Percentiles rank a stretch among this genome's conserved stretches.
phyloP scores from a whole-genome alignment of 2,888 invertebrate species.

The Ptychoptera contaminata region DNA sequence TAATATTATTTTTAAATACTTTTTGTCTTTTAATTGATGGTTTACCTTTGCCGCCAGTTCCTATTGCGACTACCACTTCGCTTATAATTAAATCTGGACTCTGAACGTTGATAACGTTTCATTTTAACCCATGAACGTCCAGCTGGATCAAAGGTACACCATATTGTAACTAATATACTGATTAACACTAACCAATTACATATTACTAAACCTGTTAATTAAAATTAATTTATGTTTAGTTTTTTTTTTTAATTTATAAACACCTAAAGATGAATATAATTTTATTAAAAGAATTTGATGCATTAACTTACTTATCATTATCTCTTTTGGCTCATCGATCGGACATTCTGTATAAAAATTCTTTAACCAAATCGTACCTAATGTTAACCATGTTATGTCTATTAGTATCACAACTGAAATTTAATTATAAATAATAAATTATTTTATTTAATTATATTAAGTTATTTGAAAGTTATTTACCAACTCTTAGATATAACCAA shows the following conservation, averaged over 20 bases:
- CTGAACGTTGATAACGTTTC: conserved; percentile 69
- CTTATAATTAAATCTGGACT: conserved; percentile 58
- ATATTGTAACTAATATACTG: conserved; percentile 57
- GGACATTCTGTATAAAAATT: conserved; percentile 51
- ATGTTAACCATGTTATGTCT: conserved; percentile 57
- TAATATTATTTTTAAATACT: background rate
- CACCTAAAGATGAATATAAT: background rate
- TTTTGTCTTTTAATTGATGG: conserved; percentile 1
- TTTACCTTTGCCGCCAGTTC: conserved; percentile 70
- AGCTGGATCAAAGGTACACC: conserved; percentile 79
- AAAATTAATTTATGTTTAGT: no score
- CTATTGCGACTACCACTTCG: conserved; percentile 59
- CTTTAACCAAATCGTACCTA: conserved; percentile 56
- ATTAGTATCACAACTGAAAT: conserved; percentile 53
- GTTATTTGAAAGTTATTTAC: conserved; percentile 33
- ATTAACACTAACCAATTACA: conserved; percentile 62
- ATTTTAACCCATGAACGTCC: conserved; percentile 81
- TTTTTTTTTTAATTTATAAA: no score
- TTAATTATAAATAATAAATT: background rate
- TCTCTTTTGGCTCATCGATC: conserved; percentile 51
- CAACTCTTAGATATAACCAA: conserved; percentile 58
- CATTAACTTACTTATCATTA: conserved; percentile 47
- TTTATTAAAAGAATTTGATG: background rate
- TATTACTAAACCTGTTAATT: conserved; percentile 48
- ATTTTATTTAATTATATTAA: background rate